A percentile compares a stretch with the other conserved stretches of the same genome.
Evolutionary conservation across 2,888 invertebrate genomes (phyloP).

Genomic region (Aspidiotus rigidus): DNA sequence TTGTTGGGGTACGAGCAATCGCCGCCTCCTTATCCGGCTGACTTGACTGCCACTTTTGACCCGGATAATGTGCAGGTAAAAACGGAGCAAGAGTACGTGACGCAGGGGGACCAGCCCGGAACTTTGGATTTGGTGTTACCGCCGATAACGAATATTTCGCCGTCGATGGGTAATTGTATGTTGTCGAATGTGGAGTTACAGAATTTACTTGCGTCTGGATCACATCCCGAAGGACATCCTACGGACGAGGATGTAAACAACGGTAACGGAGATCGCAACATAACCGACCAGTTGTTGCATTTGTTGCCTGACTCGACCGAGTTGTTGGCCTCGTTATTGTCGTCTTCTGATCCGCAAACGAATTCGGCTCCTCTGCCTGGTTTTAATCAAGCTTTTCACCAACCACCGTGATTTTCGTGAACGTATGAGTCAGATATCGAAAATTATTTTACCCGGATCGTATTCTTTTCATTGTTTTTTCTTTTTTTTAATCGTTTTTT

Average conservation of each 20-base stretch:
- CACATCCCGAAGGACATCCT: background rate
- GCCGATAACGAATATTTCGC: constrained; percentile 24
- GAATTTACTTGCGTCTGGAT: background rate
- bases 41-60: constrained; percentile 9
- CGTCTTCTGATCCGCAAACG: constrained; percentile 40
- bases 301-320: constrained; percentile 28
- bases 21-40: constrained; percentile 18
- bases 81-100: constrained; percentile 11
- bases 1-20: constrained; percentile 16
- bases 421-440: no score
- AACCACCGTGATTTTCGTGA: constrained; percentile 40
- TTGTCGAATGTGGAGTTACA: constrained; percentile 16
- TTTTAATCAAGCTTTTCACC: constrained; percentile 47
- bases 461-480: no score
- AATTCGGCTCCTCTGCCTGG: constrained; percentile 45
- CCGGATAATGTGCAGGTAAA: constrained; percentile 6
- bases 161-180: constrained; percentile 20
- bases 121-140: constrained; percentile 24
- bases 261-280: background rate
- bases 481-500: no score
- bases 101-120: constrained; percentile 1
- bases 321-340: constrained; percentile 34
- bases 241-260: background rate
- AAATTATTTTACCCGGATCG: no score
- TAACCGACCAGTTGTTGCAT: constrained; percentile 14